Base-by-base conservation (phyloP, 1,140 invertebrate species). In the Rhopalosiphum maidis region DNA sequence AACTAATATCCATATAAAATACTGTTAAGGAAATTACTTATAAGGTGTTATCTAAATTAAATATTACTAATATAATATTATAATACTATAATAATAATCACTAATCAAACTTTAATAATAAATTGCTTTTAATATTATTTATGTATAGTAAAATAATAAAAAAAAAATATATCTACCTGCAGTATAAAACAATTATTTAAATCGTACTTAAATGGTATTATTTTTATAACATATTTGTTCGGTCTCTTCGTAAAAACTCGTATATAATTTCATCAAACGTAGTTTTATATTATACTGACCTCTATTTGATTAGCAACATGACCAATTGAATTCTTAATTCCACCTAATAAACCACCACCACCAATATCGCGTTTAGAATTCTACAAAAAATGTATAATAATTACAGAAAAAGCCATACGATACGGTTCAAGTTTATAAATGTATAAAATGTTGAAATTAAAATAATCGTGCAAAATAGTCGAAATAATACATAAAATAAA, bases 321-420 rank as follows among this genome's bases (percentile, higher is more conserved):
- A 91, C 41, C 41, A 77, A 91, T 77, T 82, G 90, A 46, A 22
- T 91, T 68, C n/a, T 30, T 82, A 46, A 48, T 25, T n/a, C 51
- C 43, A 83, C 90, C 68, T 92, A 82, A 92, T 51, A 83, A 51
- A 83, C 68, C 68, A 83, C 90, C 90, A 92, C 68, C 90, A 92
- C 43, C 77, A 83, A 15, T 46, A 92, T 9, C 22, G 35, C 23
- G n/a, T 25, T 35, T 82, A 82, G 30, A 82, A 83, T 35, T 51
- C 68, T 92, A 92, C 90, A 92, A 83, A 92, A 41, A 51, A 92
- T 82, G 43, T 43, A 41, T 60, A 60, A 55, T 43, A 90, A 90
- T 89, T 89, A 89, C 51, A 89, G 35, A 68, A 68, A 90, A 60
- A 68, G 54, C 88, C 60, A 77, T 90, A 43, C 37, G 88, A 77